A percentile compares a stretch with the other conserved stretches of the same genome.
phyloP scores from a whole-genome alignment of 1,140 invertebrate species.

The Theocolax elegans region DNA sequence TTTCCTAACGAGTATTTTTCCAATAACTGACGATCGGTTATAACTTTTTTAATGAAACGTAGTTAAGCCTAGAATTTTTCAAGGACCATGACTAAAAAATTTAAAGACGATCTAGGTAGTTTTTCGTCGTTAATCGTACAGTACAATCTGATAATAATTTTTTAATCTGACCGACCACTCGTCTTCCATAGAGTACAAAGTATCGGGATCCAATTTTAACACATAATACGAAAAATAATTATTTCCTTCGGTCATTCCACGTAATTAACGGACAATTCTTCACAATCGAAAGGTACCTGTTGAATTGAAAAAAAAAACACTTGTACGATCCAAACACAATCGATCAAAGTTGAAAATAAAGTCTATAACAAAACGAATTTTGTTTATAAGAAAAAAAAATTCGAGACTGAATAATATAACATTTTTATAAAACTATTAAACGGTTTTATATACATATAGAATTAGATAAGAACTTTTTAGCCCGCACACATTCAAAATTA shows the following conservation, averaged over 20 bases:
- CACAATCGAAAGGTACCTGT: constrained; percentile 34
- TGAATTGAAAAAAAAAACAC: neutral
- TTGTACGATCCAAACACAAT: too few species aligned
- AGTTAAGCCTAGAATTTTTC: constrained; percentile 13
- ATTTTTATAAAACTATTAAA: too few species aligned
- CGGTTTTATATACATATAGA: too few species aligned
- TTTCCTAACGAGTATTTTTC: constrained; percentile 27
- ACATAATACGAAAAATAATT: neutral
- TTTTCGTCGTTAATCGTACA: neutral
- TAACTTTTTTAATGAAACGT: neutral
- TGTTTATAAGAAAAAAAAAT: too few species aligned
- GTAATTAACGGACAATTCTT: constrained; percentile 34
- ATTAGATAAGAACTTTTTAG: too few species aligned
- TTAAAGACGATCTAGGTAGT: neutral
- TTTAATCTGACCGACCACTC: constrained; percentile 42
- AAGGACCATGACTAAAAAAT: neutral
- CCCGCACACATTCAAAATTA: too few species aligned
- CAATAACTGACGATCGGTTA: neutral
- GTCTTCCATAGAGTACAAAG: constrained; percentile 64
- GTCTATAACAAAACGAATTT: neutral
- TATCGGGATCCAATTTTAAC: constrained; percentile 19
- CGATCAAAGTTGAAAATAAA: neutral
- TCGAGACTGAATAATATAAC: too few species aligned
- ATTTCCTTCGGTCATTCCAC: neutral
- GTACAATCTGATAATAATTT: constrained; percentile 19